Evolutionary conservation across 2,888 invertebrate species (phyloP).

Genomic region (Napeogenes inachia): DNA sequence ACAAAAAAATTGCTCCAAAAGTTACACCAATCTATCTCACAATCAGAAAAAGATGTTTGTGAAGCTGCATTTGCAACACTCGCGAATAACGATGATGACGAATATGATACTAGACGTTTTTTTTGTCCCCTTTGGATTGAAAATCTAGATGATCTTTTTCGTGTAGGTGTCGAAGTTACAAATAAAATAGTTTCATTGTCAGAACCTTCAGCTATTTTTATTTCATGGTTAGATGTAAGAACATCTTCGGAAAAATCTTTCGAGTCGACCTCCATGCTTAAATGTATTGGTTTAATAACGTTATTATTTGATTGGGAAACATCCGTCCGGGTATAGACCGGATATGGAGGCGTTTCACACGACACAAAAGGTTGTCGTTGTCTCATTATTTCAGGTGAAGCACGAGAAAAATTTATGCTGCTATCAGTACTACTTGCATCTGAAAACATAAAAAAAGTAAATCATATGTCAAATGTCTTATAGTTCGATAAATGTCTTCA

Average conservation of each 20-base stretch:
- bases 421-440: constrained; percentile 8
- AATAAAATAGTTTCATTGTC: background rate
- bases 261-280: background rate
- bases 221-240: background rate
- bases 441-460: constrained; percentile 7
- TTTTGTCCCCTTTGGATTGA: constrained; percentile 3
- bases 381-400: constrained; percentile 13
- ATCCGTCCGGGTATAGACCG: background rate
- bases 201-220: background rate
- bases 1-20: constrained; percentile 16
- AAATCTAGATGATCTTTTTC: constrained; percentile 6
- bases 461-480: background rate
- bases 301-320: background rate
- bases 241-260: background rate
- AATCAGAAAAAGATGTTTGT: constrained; percentile 17
- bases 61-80: background rate
- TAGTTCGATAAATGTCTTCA: no score
- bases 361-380: background rate
- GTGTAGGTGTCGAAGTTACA: constrained; percentile 12
- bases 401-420: background rate
- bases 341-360: background rate
- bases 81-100: background rate
- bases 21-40: constrained; percentile 5
- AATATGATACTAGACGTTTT: constrained; percentile 5
- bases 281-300: background rate